Evolutionary conservation across 2,797 vertebrate species (phyloP), one percentile per base, ranked within the genome.

Genomic region (Corythornis leucogaster): DNA sequence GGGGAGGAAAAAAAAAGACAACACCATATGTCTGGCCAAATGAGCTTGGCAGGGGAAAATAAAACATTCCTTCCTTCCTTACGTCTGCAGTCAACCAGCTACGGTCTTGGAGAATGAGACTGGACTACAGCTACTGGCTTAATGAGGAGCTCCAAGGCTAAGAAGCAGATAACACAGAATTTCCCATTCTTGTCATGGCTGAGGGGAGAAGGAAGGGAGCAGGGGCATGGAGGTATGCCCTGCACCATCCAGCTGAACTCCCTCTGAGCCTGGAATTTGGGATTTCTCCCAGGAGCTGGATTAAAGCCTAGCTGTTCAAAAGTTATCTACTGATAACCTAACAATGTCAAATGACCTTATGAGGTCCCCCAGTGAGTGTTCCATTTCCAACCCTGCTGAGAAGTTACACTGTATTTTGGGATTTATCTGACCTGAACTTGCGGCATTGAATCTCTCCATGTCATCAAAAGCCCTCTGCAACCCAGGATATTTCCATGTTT

Each of bases 401-500:
- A 94, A 92, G 55, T 11, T 4, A 25, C 24, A 0, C 57, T 40
- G 2, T 73, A 26, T 58, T 90, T 85, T 50, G 73, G 81, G 89
- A 75, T 89, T 95, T 94, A 85, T 93, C 92, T 94, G 89, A 90
- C 92, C 91, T 68, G 84, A 68, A 73, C 81, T 95, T 94, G 94
- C 93, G 93, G 88, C 71, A 94, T 85, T 94, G 86, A 91, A 87
- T 85, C 53, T 77, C 8, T 3, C 21, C 28, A 0, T 10, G 45
- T 12, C 3, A 73, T 87, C 68, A 80, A 42, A 77, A 67, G 48
- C 76, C 61, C 46, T 35, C 53, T 85, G 81, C 62, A 51, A 78
- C 54, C 48, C 73, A 38, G 76, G 58, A 21, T 28, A 20, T 85
- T 80, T 90, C 64, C 38, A 30, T 35, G 61, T 13, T 30, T 31